phyloP scores from a whole-genome alignment of 2,797 vertebrate genomes.

The Melanotaenia trifasciata region DNA sequence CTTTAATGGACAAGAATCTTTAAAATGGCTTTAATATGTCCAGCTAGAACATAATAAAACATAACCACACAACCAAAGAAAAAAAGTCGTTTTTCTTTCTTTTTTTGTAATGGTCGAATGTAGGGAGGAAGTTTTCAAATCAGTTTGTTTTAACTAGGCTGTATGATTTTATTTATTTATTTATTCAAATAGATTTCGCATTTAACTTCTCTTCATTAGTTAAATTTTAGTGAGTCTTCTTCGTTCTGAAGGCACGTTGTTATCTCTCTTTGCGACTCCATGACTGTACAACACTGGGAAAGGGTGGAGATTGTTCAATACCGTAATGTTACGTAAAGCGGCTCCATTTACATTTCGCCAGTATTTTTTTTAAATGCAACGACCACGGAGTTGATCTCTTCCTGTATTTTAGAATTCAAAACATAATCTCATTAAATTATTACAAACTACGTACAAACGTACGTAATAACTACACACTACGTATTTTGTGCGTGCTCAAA shows the following conservation, averaged over 20 bases:
- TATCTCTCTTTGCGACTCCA: not conserved
- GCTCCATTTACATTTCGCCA: not conserved
- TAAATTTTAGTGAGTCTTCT: not conserved
- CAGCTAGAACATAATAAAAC: not conserved
- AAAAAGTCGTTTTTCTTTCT: no score
- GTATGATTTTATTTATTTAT: not conserved
- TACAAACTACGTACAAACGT: no score
- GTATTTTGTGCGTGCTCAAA: not conserved
- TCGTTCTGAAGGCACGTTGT: not conserved
- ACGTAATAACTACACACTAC: no score
- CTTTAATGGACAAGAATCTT: not conserved
- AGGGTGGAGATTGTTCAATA: constrained; percentile 30
- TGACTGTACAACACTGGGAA: not conserved
- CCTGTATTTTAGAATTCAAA: accelerated
- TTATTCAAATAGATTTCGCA: not conserved
- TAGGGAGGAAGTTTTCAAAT: not conserved
- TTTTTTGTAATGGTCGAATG: no score
- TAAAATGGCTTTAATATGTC: not conserved
- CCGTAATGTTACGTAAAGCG: constrained; percentile 43
- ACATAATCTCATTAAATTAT: accelerated
- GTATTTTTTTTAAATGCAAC: not conserved
- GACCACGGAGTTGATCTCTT: accelerated
- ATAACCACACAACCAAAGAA: not conserved
- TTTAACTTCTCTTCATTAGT: not conserved
- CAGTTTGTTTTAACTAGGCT: no score